Evolutionary conservation across 2,113 vertebrate species (phyloP), one percentile per base, ranked within the genome.

Genomic region (Centropus bengalensis): DNA sequence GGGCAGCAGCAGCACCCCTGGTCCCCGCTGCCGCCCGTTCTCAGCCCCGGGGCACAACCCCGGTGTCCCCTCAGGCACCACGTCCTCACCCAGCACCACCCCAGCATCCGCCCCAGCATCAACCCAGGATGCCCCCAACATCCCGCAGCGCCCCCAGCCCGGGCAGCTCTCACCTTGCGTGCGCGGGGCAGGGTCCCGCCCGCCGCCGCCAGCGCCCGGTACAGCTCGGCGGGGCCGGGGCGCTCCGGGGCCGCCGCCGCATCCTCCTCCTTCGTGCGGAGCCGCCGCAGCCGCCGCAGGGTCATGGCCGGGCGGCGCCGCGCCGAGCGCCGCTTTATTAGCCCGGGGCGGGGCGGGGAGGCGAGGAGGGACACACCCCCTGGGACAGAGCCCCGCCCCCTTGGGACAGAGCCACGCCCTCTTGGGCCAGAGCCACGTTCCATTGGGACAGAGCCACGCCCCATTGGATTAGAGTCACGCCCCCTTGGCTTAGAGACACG

Each of bases 141-240:
- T 36, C 36, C 36, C 36, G 36, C 36, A 44, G 44, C 44, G 44
- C 36, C 36, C 36, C 36, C 36, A 36, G 36, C 45, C 45, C 45
- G 44, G 44, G 44, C 10, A 17, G 44, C 44, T 44, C 91, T 36
- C 84, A 91, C 93, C 93, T 93, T 93, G 47, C 93, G 91, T 33
- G 88, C 74, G 5, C 99, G 98, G 67, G 99, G 99, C 95, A 99
- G 97, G 14, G 99, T 99, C 30, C 99, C 99, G 13, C 99, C 99
- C 17, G 98, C 98, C 60, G 98, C 99, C 19, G 98, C 98, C 93
- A 99, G 96, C 6, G 98, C 98, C 88, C 97, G 98, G 94, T 78
- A 90, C 3, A 84, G 51, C 20, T 71, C 93, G 75, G 94, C 66
- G 44, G 95, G 78, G 5, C 87, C 79, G 16, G 94, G 84, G 32